A percentile compares a stretch with the other conserved stretches of the same genome.
Conservation (phyloP, 2,113 vertebrate genomes). For the Solea solea region DNA sequence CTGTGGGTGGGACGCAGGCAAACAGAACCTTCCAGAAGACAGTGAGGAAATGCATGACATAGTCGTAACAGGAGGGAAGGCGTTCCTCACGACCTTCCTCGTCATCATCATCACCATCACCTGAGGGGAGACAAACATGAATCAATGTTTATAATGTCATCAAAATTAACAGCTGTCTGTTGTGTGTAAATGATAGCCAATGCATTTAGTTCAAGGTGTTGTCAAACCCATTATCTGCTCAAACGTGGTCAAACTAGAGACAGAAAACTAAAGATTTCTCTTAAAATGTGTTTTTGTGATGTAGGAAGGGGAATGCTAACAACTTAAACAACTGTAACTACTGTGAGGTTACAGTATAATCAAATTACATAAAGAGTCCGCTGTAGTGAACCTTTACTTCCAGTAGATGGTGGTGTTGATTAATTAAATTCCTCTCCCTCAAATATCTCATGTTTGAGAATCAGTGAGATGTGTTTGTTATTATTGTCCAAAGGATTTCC, state of each 20-base stretch:
- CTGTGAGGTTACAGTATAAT: neutral
- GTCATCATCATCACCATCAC: constrained; percentile 85
- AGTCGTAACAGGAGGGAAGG: constrained; percentile 90
- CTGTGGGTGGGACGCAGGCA: constrained; percentile 91
- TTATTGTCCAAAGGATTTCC: too few species aligned
- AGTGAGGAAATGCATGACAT: constrained; percentile 94
- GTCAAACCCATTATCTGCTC: too few species aligned
- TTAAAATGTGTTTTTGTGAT: too few species aligned
- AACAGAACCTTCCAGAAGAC: constrained; percentile 97
- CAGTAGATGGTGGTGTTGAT: constrained; percentile 26
- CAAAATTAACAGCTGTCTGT: neutral
- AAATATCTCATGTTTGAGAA: too few species aligned
- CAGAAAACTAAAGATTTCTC: too few species aligned
- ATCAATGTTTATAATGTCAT: neutral
- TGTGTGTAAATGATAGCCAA: neutral
- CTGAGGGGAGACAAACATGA: constrained; percentile 22
- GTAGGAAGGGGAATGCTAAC: too few species aligned
- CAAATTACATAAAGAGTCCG: neutral
- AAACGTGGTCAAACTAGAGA: too few species aligned
- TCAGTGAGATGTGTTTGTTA: too few species aligned
- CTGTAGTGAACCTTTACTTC: constrained; percentile 6
- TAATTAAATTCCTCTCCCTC: neutral
- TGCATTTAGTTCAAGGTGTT: too few species aligned
- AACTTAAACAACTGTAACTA: too few species aligned
- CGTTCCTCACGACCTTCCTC: constrained; percentile 85